Conservation (phyloP, 2,113 vertebrate species). For the Orthonyx spaldingii region DNA sequence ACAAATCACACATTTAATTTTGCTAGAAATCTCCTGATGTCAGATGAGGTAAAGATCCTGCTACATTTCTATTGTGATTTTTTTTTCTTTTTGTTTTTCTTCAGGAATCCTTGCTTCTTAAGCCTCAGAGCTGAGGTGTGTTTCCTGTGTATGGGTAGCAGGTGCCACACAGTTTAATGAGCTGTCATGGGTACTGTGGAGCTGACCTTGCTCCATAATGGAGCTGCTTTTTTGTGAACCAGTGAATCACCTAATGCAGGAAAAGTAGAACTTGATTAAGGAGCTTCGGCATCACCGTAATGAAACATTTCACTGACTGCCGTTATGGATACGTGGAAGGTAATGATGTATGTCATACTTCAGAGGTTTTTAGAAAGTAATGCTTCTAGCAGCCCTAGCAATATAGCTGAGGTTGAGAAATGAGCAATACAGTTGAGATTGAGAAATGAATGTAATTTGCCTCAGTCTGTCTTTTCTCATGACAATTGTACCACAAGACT, state of each 20-base stretch:
- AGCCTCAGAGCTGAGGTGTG: background rate
- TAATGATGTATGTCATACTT: background rate
- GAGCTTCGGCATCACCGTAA: background rate
- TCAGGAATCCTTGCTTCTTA: background rate
- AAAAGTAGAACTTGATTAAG: conserved; percentile 30
- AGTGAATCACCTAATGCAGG: background rate
- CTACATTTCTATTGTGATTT: background rate
- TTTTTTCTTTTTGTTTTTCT: background rate
- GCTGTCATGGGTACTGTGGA: background rate
- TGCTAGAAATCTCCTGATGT: background rate
- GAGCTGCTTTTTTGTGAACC: background rate
- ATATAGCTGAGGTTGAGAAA: background rate
- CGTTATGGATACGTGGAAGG: background rate
- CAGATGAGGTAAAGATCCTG: background rate
- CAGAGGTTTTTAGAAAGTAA: background rate
- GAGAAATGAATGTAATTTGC: background rate
- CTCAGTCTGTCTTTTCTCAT: background rate
- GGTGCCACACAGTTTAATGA: conserved; percentile 17
- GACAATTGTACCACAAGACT: background rate
- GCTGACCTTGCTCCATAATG: background rate
- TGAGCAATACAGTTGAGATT: background rate
- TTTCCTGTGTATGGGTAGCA: background rate
- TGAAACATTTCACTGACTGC: background rate
- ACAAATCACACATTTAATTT: background rate
- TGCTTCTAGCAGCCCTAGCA: background rate